Evolutionary conservation across 2,797 vertebrate species (phyloP), one percentile per base, ranked within the genome.

Genomic region (Dromococcyx pavoninus): DNA sequence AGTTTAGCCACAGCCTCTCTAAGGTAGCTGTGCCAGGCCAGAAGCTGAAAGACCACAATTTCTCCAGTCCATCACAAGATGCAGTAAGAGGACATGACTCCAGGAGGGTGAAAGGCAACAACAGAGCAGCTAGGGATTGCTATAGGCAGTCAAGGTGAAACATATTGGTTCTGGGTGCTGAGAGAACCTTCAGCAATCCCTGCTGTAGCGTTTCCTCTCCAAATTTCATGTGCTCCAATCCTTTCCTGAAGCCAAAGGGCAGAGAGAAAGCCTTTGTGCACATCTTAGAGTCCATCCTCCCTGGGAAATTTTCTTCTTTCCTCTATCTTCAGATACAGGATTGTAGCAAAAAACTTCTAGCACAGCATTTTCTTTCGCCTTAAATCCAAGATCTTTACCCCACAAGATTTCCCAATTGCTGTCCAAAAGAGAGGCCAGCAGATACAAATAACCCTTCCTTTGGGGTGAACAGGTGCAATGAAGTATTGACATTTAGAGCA

Each of bases 181-280:
- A 83, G n/a, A 53, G 3, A 66, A 5, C 4, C 14, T 9, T 12
- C 37, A 25, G 19, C 18, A 94, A 56, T 27, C 19, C 32, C 21
- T 44, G 33, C 13, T 43, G 27, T 51, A 4, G 15, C 13, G 41
- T 28, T 48, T 21, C 23, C 17, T 89, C 32, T 32, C 18, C 64
- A 86, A 13, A 62, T 22, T 0, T 0, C 25, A 44, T 0, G 0
- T 5, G 73, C 2, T 7, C 14, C 8, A 51, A 37, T 17, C 17
- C 22, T 18, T 80, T 83, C 48, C 43, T 41, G 80, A 72, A 69
- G 41, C 30, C 44, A 57, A 77, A 67, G 9, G 16, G 33, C 48
- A 87, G 28, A 77, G 87, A 87, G 62, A 35, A 67, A 22, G 24
- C 16, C 44, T 74, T 61, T 46, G 17, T 17, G 23, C 33, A 32